phyloP scores from a whole-genome alignment of 30 jellyfish, hydroid and myxozoan genomes.

The Hydractinia echinata region DNA sequence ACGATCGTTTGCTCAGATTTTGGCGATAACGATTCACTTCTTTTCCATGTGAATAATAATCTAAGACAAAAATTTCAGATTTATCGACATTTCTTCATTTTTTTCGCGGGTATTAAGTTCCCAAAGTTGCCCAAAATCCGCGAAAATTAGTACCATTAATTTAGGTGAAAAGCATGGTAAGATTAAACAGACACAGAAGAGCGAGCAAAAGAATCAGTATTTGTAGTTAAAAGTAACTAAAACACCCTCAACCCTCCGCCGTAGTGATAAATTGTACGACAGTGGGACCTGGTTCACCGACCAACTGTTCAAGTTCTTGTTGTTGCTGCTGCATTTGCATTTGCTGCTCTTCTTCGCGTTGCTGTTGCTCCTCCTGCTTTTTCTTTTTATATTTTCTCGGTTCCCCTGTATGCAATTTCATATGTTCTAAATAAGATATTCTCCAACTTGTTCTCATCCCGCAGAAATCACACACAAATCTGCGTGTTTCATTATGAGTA shows the following conservation, averaged over 20 bases:
- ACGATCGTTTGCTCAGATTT: too few species aligned
- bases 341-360: neutral
- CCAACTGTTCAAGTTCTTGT: slow-evolving; percentile 13
- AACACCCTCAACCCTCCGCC: slow-evolving; percentile 25
- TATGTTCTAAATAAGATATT: slow-evolving; percentile 28
- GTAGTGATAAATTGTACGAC: slow-evolving; percentile 36
- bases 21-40: too few species aligned
- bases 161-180: neutral
- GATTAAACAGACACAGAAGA: neutral
- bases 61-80: too few species aligned
- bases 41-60: too few species aligned
- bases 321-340: neutral
- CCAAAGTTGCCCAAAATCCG: neutral
- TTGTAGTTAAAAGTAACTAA: neutral
- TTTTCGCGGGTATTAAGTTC: neutral
- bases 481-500: slow-evolving; percentile 32
- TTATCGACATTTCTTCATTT: too few species aligned
- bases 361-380: slow-evolving; percentile 6
- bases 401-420: slow-evolving; percentile 42
- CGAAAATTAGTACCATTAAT: neutral
- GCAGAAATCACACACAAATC: slow-evolving; percentile 36
- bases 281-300: slow-evolving; percentile 19
- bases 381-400: slow-evolving; percentile 15
- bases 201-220: neutral
- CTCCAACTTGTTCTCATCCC: slow-evolving; percentile 49